phyloP scores from a whole-genome alignment of 2,888 invertebrate species.

The Scrobipalpa costella region DNA sequence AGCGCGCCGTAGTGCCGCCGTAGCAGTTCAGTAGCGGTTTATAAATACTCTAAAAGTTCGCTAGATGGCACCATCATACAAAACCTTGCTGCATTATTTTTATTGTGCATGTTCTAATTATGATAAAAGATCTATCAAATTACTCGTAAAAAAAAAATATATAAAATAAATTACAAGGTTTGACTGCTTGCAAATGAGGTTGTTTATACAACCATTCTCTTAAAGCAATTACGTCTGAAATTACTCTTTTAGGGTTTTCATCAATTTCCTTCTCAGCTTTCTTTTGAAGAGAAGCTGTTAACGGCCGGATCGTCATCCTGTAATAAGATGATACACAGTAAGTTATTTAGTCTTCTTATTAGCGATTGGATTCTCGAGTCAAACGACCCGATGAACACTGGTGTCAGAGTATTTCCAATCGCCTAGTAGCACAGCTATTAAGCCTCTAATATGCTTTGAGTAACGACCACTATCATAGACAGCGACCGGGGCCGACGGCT shows the following conservation, averaged over 20 bases:
- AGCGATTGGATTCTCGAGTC: no score
- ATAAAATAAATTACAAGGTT: conserved; percentile 60
- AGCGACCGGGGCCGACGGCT: no score
- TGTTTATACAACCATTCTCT: conserved; percentile 76
- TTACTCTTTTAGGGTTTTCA: conserved; percentile 64
- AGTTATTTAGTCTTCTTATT: neutral
- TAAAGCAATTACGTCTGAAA: conserved; percentile 61
- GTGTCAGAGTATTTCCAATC: no score
- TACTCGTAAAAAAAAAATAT: neutral
- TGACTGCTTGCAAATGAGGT: conserved; percentile 66
- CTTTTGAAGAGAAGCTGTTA: conserved; percentile 59
- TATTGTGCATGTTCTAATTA: no score
- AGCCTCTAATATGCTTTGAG: no score
- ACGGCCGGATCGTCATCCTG: conserved; percentile 57
- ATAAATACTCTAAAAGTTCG: neutral
- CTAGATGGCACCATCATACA: neutral
- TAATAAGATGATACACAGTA: neutral
- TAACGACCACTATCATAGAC: no score
- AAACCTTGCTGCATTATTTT: neutral
- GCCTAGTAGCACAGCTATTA: no score
- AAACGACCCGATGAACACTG: no score
- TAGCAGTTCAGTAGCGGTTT: neutral
- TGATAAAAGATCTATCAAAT: neutral
- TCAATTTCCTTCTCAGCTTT: conserved; percentile 72
- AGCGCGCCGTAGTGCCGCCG: neutral